Conservation (phyloP, 2,888 invertebrate species). For the Chrysolina oricalcia region DNA sequence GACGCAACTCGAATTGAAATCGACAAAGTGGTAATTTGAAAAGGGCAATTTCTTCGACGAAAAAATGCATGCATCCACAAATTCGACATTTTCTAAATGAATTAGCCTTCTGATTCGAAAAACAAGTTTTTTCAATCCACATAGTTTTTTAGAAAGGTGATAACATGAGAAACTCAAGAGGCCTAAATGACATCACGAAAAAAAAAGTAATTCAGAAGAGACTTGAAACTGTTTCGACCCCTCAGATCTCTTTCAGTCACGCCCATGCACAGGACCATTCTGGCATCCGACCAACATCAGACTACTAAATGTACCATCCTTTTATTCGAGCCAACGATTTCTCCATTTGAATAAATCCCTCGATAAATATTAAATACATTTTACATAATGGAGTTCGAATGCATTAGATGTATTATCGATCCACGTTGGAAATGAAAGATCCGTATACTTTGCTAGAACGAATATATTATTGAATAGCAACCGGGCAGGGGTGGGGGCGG, state of each 20-base stretch:
- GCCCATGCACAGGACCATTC: slow-evolving; percentile 11
- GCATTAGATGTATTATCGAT: slow-evolving; percentile 16
- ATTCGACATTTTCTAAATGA: too few species aligned
- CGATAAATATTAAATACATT: slow-evolving; percentile 49
- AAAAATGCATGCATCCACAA: too few species aligned
- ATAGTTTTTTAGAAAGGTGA: too few species aligned
- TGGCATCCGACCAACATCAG: slow-evolving; percentile 45
- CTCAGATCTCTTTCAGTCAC: not conserved
- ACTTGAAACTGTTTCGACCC: not conserved
- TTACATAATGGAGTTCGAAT: slow-evolving; percentile 39
- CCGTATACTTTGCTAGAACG: slow-evolving; percentile 5
- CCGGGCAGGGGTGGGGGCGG: not conserved
- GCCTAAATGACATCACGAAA: too few species aligned
- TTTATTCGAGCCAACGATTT: slow-evolving; percentile 47
- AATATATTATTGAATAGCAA: not conserved
- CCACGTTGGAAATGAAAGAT: slow-evolving; percentile 3
- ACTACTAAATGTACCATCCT: slow-evolving; percentile 42
- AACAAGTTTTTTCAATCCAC: too few species aligned
- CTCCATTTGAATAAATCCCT: slow-evolving; percentile 44
- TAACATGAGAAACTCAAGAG: too few species aligned
- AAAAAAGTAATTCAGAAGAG: too few species aligned
- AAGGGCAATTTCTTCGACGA: too few species aligned
- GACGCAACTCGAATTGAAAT: too few species aligned
- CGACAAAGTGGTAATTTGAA: too few species aligned
- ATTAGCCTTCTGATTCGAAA: too few species aligned